Evolutionary conservation across 2,888 invertebrate genomes (phyloP).

Genomic region (Oeneis ivallda): DNA sequence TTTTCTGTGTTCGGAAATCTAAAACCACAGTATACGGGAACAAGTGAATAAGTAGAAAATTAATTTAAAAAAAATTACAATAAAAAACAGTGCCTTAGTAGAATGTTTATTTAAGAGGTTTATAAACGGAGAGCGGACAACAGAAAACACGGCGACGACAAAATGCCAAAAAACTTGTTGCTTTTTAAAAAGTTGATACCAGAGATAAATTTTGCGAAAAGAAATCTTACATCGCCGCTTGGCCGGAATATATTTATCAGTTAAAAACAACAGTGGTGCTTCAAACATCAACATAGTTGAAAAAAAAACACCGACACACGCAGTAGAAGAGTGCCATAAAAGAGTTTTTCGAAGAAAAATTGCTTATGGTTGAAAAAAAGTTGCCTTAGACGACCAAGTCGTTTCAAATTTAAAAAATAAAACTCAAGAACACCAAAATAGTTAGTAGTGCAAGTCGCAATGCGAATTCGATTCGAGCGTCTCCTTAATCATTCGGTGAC

Average conservation of each 20-base stretch:
- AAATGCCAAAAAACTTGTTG: conserved; percentile 78
- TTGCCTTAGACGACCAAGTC: conserved; percentile 79
- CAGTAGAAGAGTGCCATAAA: conserved; percentile 60
- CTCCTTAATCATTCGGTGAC: conserved; percentile 61
- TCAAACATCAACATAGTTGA: conserved; percentile 68
- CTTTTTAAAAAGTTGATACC: conserved; percentile 78
- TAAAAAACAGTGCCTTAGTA: conserved; percentile 74
- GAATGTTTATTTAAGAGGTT: conserved; percentile 61
- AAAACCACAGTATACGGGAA: conserved; percentile 59
- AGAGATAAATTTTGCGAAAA: conserved; percentile 75
- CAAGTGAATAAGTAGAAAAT: conserved; percentile 55
- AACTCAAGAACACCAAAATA: conserved; percentile 42
- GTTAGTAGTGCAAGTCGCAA: conserved; percentile 62
- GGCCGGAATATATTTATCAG: conserved; percentile 75
- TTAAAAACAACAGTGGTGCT: conserved; percentile 61
- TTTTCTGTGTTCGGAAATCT: conserved; percentile 53
- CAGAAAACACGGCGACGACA: conserved; percentile 72
- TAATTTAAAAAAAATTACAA: conserved; percentile 49
- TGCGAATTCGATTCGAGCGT: conserved; percentile 72
- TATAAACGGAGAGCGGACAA: conserved; percentile 55
- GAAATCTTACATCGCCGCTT: conserved; percentile 72
- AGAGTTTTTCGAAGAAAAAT: conserved; percentile 60
- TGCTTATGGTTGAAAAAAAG: conserved; percentile 60
- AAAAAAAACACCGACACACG: conserved; percentile 40
- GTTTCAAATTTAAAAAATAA: conserved; percentile 46